Base-by-base conservation (phyloP, 2,888 invertebrate genomes). In the Pilophorus perplexus region DNA sequence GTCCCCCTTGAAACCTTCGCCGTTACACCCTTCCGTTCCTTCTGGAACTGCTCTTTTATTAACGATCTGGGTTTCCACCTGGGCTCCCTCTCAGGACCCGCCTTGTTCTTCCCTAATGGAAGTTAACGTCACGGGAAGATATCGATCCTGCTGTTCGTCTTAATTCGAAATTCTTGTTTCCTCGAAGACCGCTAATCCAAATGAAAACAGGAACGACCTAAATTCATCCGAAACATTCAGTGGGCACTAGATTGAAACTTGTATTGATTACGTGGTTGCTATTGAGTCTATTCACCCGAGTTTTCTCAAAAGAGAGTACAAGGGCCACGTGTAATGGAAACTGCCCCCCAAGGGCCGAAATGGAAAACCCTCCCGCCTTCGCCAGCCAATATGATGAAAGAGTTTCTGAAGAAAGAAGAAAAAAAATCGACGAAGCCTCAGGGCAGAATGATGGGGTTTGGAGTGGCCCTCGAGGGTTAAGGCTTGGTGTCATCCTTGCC, bases 21-120 rank as follows among this genome's bases (percentile, higher is more conserved):
- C 37, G 37, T 22, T 18, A 38, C 37, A 28, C 22, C 18, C 20
- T 55, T 2, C 37, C 18, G 2, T 52, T 25, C 52, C 52, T 40
- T 65, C 33, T 65, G 28, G 44, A 65, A 22, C 55, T 38, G 33
- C 62, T 62, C 18, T 62, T 62, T 62, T 62, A 62, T 62, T 62
- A 62, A 62, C 46, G 62, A 62, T 28, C 46, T 28, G 20, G 62
- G 46, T 62, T 46, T 33, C 62, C 62, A 62, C 62, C 62, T 62
- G 48, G 62, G 14, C 33, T 20, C 46, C 33, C 37, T 62, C 62
- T 46, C 62, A 48, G 28, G 62, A 28, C 27, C 50, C 18, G 20
- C 38, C 55, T 55, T 55, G 62, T 62, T 62, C 14, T 28, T 46
- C 16, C 46, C 23, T 48, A 46, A 60, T 60, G 60, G 60, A 23